Conservation (phyloP, 2,113 vertebrate species). For the Aspidoscelis tigris region DNA sequence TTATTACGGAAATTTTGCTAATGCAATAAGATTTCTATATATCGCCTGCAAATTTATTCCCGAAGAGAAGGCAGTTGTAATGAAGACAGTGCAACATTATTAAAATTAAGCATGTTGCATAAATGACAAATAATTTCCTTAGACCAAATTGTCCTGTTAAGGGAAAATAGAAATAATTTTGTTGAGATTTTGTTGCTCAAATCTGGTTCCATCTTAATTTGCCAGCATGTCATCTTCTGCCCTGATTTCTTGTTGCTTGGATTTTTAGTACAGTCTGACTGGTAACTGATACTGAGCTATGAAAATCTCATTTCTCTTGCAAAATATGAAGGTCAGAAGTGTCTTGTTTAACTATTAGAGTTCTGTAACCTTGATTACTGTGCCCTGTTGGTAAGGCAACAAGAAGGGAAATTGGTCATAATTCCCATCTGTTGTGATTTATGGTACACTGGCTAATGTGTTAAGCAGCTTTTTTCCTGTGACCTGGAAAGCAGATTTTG, state of each 20-base stretch:
- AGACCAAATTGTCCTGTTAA: slow-evolving; percentile 43
- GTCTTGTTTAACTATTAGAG: slow-evolving; percentile 51
- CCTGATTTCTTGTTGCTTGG: slow-evolving; percentile 48
- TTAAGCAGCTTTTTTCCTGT: slow-evolving; percentile 43
- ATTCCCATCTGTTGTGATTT: slow-evolving; percentile 50
- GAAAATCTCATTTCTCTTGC: slow-evolving; percentile 60
- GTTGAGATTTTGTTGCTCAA: slow-evolving; percentile 46
- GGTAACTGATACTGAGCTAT: slow-evolving; percentile 57
- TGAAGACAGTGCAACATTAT: no score
- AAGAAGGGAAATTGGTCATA: slow-evolving; percentile 37
- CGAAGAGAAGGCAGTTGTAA: no score
- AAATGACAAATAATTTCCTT: no score
- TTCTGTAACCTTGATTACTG: slow-evolving; percentile 53
- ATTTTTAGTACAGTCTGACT: slow-evolving; percentile 52
- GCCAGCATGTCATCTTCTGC: slow-evolving; percentile 41
- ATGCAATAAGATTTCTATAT: no score
- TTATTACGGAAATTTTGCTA: no score
- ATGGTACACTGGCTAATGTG: slow-evolving; percentile 50
- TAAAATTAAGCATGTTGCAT: no score
- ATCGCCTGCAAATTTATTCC: no score
- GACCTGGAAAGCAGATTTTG: slow-evolving; percentile 28
- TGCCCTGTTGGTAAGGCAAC: slow-evolving; percentile 46
- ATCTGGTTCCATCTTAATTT: slow-evolving; percentile 59
- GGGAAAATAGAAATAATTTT: slow-evolving; percentile 50
- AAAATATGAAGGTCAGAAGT: slow-evolving; percentile 43